These are phyloP conservation scores for Lochmaea crataegi DNA, from an alignment of 2,888 invertebrate species.

Conservation along the genomic window DNA sequence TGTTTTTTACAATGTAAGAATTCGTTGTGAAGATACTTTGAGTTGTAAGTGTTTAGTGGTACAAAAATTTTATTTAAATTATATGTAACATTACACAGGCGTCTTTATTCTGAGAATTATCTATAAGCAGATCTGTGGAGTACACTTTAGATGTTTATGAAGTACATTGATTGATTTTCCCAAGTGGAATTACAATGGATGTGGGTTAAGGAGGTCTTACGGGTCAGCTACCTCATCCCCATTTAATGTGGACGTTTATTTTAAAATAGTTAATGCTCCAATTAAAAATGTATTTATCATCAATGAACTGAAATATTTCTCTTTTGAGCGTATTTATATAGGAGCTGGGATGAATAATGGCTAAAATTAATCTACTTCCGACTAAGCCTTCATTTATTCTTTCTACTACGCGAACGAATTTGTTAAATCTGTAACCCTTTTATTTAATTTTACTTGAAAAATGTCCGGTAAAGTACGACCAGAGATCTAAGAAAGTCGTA, in stretches of 20 bases:
- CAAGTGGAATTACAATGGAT: conserved; percentile 5
- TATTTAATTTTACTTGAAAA: no score
- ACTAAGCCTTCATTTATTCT: no score
- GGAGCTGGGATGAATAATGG: neutral
- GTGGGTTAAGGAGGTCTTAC: neutral
- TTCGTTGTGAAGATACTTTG: no score
- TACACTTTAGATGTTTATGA: neutral
- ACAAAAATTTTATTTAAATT: neutral
- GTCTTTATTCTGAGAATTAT: neutral
- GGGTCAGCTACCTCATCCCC: neutral
- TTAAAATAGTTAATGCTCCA: neutral
- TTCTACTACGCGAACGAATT: no score
- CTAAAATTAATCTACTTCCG: neutral
- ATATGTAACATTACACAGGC: neutral
- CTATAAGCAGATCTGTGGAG: neutral
- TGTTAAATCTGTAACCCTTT: no score
- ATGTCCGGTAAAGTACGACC: no score
- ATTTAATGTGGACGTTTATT: neutral
- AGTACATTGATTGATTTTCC: conserved; percentile 6
- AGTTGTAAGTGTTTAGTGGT: neutral
- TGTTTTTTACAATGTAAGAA: no score
- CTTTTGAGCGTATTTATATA: neutral
- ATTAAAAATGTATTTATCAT: neutral
- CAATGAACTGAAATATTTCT: neutral
- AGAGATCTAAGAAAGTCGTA: no score